A percentile compares a stretch with the other conserved stretches of the same genome.
phyloP scores from a whole-genome alignment of 2,888 invertebrate genomes.

The Euproctis similis region DNA sequence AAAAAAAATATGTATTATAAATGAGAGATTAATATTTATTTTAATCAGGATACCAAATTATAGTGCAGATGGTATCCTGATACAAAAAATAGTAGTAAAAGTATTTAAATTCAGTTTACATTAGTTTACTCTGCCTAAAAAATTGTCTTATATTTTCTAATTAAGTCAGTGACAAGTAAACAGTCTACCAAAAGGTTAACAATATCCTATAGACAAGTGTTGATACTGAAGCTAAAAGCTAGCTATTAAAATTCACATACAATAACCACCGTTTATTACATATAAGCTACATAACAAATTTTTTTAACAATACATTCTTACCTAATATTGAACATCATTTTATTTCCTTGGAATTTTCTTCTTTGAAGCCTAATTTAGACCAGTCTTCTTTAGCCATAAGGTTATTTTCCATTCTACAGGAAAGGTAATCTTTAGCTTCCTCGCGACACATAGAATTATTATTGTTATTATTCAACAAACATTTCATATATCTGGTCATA shows the following conservation, averaged over 20 bases:
- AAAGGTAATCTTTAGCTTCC: constrained; percentile 89
- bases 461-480: constrained; percentile 84
- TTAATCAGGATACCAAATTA: no score
- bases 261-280: no score
- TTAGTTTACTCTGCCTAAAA: no score
- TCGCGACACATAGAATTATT: constrained; percentile 86
- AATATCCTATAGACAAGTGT: constrained; percentile 1
- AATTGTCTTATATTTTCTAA: no score
- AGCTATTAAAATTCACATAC: neutral
- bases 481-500: constrained; percentile 94
- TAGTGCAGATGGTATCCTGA: no score
- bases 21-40: no score
- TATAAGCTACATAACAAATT: no score
- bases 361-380: constrained; percentile 87
- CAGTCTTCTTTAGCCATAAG: constrained; percentile 96
- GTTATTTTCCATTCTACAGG: constrained; percentile 96
- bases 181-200: no score
- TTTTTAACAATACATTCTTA: constrained; percentile 9
- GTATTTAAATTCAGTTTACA: no score
- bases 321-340: constrained; percentile 13
- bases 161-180: no score
- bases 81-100: no score
- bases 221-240: neutral
- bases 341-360: constrained; percentile 24
- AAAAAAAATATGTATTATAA: no score